Percentiles rank a stretch among this genome's conserved stretches.
These are phyloP conservation scores for Stylophora pistillata DNA, from an alignment of 64 coral and sea anemone species.

Conservation along the genomic window DNA sequence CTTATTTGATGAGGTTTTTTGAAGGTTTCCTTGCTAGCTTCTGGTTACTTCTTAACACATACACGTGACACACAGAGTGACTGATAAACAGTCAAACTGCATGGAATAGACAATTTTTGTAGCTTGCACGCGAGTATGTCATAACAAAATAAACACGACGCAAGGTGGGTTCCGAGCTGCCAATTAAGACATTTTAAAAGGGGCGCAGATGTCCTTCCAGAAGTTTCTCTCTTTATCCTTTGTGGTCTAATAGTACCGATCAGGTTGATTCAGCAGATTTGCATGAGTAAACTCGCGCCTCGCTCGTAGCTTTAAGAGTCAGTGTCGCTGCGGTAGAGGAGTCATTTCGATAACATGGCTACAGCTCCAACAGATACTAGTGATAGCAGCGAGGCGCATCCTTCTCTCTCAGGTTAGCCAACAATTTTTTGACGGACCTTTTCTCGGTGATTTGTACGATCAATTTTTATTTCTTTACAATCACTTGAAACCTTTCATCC, in stretches of 20 bases:
- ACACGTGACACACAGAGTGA: background rate
- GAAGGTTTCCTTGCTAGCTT: background rate
- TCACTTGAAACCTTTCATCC: too few species aligned
- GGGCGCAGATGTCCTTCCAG: slow-evolving; percentile 15
- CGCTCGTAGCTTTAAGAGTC: background rate
- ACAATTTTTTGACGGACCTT: background rate
- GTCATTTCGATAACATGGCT: slow-evolving; percentile 11
- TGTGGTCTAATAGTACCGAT: background rate
- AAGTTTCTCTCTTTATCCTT: background rate
- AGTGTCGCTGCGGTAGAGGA: background rate
- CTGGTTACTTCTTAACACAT: background rate
- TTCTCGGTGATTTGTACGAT: background rate
- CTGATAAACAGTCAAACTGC: background rate
- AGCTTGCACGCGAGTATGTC: background rate
- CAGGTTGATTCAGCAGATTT: background rate
- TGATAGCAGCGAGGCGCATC: background rate
- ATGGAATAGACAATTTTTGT: background rate
- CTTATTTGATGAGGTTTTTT: background rate
- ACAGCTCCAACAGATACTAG: background rate
- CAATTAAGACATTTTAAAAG: background rate
- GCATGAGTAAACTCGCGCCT: background rate
- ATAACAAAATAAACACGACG: background rate
- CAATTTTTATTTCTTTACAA: background rate
- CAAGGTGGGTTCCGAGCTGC: background rate
- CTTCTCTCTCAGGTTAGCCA: background rate